A percentile compares a stretch with the other conserved stretches of the same genome.
phyloP scores from a whole-genome alignment of 2,113 vertebrate species.

The Uria lomvia region DNA sequence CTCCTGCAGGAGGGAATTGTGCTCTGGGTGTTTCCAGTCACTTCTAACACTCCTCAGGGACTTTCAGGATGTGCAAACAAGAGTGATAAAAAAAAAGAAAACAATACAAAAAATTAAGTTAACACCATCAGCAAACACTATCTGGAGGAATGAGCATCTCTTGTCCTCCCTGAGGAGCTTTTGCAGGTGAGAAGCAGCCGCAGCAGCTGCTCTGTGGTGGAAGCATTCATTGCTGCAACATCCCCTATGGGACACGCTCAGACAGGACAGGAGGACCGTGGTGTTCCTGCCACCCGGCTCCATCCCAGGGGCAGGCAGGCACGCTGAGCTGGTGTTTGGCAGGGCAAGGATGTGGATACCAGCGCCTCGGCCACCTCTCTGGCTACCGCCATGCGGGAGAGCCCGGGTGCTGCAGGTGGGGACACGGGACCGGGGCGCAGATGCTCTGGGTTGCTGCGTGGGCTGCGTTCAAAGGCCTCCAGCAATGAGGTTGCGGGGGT shows the following conservation, averaged over 20 bases:
- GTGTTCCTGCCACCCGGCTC: background rate
- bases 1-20: background rate
- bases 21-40: background rate
- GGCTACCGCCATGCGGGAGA: background rate
- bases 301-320: background rate
- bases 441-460: background rate
- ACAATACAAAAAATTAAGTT: background rate
- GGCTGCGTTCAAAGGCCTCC: background rate
- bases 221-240: no score
- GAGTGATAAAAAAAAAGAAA: background rate
- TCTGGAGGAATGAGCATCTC: background rate
- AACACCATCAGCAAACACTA: background rate
- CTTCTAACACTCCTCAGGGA: background rate
- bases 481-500: background rate
- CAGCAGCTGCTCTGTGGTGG: background rate
- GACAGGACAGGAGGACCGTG: background rate
- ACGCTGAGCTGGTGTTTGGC: accelerated
- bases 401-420: background rate
- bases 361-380: background rate
- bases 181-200: background rate
- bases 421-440: background rate
- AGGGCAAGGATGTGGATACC: background rate
- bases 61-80: background rate
- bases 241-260: no score
- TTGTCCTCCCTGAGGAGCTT: background rate